Conservation (phyloP, 2,888 invertebrate species). For the Protodeltote pygarga region DNA sequence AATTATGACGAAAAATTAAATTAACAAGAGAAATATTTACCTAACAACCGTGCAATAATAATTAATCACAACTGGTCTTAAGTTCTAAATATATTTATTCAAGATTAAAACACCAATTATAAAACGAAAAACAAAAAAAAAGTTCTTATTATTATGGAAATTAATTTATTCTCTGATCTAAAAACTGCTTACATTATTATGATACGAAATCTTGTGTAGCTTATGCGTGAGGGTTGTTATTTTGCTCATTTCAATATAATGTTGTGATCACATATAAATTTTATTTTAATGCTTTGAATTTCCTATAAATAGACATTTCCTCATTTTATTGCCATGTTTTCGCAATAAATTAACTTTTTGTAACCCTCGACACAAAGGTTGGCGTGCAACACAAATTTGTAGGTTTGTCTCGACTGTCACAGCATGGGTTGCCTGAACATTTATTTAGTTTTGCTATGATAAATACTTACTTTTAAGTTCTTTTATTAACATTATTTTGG, state of each 20-base stretch:
- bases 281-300: conserved; percentile 4
- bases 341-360: conserved; percentile 2
- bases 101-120: too few species aligned
- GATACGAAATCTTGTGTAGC: conserved; percentile 14
- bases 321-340: background rate
- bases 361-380: background rate
- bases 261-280: background rate
- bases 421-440: background rate
- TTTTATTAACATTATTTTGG: background rate
- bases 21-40: background rate
- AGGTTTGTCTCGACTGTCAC: conserved; percentile 10
- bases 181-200: background rate
- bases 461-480: background rate
- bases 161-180: conserved; percentile 5
- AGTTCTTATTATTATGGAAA: too few species aligned
- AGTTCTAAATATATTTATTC: too few species aligned
- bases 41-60: conserved; percentile 8
- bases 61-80: conserved; percentile 9
- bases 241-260: conserved; percentile 20
- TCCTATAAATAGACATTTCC: conserved; percentile 3
- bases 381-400: conserved; percentile 1
- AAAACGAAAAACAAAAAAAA: too few species aligned
- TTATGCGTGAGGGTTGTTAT: conserved; percentile 8
- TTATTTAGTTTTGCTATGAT: background rate
- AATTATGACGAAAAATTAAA: conserved; percentile 1